A percentile compares a stretch with the other conserved stretches of the same genome.
Evolutionary conservation across 2,113 vertebrate genomes (phyloP).

Genomic region (Balaeniceps rex): DNA sequence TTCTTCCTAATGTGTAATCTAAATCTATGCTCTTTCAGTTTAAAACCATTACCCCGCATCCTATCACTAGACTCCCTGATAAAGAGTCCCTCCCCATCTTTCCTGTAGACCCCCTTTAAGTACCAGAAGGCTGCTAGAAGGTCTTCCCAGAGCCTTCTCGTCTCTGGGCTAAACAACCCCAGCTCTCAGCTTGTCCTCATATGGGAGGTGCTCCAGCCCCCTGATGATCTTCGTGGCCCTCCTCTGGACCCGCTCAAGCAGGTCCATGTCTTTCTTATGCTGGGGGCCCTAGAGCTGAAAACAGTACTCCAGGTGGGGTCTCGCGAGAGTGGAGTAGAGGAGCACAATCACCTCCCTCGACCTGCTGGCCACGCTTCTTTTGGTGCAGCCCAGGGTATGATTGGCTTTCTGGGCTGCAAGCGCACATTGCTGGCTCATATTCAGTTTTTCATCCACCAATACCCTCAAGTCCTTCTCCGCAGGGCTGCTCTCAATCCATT

Average conservation of each 20-base stretch:
- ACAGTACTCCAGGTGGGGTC: neutral
- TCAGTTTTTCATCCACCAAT: neutral
- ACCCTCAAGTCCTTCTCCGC: neutral
- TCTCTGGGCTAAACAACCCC: neutral
- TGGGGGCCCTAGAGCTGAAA: neutral
- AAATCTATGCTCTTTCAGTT: neutral
- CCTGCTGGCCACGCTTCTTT: neutral
- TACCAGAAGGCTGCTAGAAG: neutral
- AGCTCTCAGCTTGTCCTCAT: too few relatives aligned
- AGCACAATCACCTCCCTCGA: neutral
- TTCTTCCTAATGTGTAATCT: neutral
- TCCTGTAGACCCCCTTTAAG: neutral
- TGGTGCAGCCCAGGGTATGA: neutral
- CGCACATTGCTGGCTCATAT: neutral
- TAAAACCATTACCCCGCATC: neutral
- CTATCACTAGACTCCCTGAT: neutral
- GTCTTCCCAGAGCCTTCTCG: neutral
- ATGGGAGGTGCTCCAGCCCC: too few relatives aligned
- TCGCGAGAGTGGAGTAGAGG: neutral
- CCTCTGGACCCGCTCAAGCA: neutral
- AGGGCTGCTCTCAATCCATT: neutral
- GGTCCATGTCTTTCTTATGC: neutral
- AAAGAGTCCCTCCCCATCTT: neutral
- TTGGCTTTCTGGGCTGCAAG: neutral
- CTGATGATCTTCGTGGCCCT: neutral